These are phyloP conservation scores for Cyprinodon brontotheroides DNA, from an alignment of 2,113 vertebrate genomes.

Conservation along the genomic window DNA sequence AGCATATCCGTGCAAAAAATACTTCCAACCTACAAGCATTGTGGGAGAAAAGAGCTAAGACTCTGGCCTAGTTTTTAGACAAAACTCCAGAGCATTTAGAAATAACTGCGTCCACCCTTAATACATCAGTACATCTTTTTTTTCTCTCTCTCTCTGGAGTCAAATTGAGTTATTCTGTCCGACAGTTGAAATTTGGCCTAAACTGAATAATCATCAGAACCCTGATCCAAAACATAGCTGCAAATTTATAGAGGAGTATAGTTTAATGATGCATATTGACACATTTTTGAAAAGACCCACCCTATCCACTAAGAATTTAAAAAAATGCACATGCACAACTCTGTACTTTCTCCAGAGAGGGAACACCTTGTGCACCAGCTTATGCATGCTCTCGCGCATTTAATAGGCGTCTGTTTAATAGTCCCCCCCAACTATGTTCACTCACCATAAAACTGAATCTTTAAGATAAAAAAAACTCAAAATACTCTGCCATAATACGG, in stretches of 20 bases:
- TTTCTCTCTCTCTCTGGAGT: neutral
- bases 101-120: neutral
- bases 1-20: neutral
- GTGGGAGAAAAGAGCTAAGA: neutral
- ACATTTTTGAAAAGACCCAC: no score
- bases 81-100: neutral
- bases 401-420: no score
- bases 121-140: neutral
- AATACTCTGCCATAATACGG: neutral
- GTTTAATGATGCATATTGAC: no score
- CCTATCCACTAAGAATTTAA: no score
- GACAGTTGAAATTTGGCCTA: no score
- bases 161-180: neutral
- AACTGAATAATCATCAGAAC: neutral
- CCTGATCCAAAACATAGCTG: neutral
- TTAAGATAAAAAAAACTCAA: conserved; percentile 7
- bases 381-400: no score
- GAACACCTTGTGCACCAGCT: no score
- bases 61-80: neutral
- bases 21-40: neutral
- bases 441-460: neutral
- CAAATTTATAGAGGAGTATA: neutral
- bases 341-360: no score
- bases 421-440: neutral
- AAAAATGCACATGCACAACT: no score